Conservation (phyloP, 2,113 vertebrate genomes). For the Colaptes auratus region DNA sequence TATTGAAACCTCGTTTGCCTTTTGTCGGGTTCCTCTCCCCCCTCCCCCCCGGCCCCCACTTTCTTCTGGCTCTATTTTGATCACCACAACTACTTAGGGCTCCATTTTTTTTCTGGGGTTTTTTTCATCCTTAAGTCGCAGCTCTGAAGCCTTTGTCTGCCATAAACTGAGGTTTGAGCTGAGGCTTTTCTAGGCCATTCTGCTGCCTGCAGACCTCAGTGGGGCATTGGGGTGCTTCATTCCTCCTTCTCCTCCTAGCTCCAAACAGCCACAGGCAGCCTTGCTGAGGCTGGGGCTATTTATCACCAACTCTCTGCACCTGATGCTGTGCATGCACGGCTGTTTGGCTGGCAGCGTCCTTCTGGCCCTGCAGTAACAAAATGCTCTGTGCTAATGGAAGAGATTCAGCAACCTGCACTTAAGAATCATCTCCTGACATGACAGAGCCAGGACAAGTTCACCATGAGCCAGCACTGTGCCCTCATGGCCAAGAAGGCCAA, state of each 20-base stretch:
- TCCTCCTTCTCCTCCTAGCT: neutral
- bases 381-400: neutral
- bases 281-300: neutral
- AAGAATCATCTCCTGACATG: too few species aligned
- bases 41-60: neutral
- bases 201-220: neutral
- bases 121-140: slow-evolving; percentile 65
- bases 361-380: neutral
- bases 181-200: slow-evolving; percentile 28
- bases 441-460: too few species aligned
- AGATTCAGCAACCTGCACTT: neutral
- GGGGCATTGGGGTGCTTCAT: neutral
- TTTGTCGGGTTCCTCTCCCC: slow-evolving; percentile 70
- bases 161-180: slow-evolving; percentile 23
- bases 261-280: neutral
- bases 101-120: slow-evolving; percentile 54
- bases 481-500: too few species aligned
- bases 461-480: too few species aligned
- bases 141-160: slow-evolving; percentile 47
- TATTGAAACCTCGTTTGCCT: slow-evolving; percentile 64
- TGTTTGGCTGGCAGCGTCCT: neutral
- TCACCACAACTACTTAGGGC: slow-evolving; percentile 42
- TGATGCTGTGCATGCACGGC: neutral
- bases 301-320: neutral
- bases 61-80: slow-evolving; percentile 74